These are phyloP conservation scores for Penaeus chinensis DNA, from an alignment of 1,140 invertebrate genomes.

Conservation along the genomic window DNA sequence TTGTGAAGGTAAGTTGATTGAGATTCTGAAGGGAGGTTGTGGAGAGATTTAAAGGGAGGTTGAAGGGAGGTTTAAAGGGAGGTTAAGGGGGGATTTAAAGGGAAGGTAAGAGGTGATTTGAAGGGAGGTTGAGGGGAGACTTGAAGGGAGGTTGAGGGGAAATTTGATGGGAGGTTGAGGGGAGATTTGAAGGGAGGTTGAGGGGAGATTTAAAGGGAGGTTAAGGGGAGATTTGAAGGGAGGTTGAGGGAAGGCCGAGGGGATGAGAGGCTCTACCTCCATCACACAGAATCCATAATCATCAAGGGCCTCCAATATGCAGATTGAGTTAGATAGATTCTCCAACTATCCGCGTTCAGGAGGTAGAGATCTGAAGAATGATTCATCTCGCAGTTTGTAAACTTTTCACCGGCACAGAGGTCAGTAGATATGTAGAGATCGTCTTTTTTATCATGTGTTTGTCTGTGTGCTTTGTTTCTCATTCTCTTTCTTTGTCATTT, in stretches of 20 bases:
- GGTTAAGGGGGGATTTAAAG: neutral
- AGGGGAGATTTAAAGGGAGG: too few species aligned
- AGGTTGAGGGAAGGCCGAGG: conserved; percentile 13
- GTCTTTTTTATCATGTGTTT: too few species aligned
- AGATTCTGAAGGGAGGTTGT: too few species aligned
- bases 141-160: neutral
- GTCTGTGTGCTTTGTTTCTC: too few species aligned
- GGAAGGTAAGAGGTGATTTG: neutral
- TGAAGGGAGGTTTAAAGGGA: neutral
- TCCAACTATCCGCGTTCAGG: conserved; percentile 22
- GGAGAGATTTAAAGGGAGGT: too few species aligned
- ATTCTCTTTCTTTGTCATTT: too few species aligned
- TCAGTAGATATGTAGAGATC: too few species aligned
- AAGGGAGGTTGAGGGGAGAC: neutral
- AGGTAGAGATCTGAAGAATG: conserved; percentile 5
- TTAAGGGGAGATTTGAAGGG: neutral
- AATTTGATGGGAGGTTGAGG: too few species aligned
- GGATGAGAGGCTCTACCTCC: neutral
- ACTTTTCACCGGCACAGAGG: too few species aligned
- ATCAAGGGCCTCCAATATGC: conserved; percentile 43
- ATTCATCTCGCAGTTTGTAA: neutral
- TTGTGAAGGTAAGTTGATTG: neutral
- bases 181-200: too few species aligned
- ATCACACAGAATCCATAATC: conserved; percentile 53
- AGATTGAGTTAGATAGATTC: conserved; percentile 54